phyloP scores from a whole-genome alignment of 2,888 invertebrate species.

The Eupithecia dodoneata region DNA sequence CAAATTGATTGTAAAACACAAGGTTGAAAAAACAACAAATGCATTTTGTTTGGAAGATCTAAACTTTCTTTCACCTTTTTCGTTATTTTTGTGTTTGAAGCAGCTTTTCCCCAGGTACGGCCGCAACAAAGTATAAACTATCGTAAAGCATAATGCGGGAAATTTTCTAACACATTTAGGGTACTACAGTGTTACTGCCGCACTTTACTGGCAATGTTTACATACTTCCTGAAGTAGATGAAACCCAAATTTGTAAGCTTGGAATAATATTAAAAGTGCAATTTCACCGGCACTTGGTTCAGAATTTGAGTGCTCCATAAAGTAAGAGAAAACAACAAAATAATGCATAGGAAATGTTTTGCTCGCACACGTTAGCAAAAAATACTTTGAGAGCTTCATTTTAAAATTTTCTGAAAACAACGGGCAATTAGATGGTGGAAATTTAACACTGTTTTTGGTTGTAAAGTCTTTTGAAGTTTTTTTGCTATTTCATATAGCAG shows the following conservation, averaged over 20 bases:
- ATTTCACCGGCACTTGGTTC: background rate
- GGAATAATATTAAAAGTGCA: background rate
- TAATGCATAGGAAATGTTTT: background rate
- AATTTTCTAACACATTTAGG: background rate
- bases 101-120: background rate
- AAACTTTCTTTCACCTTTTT: background rate
- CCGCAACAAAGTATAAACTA: background rate
- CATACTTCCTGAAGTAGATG: background rate
- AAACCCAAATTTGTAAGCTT: background rate
- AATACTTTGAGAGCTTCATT: slow-evolving; percentile 38
- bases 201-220: slow-evolving; percentile 1
- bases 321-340: background rate
- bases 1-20: background rate
- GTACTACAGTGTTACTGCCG: background rate
- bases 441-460: background rate
- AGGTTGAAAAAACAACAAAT: too few species aligned
- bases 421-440: background rate
- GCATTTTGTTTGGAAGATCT: background rate
- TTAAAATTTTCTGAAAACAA: background rate
- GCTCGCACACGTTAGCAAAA: background rate
- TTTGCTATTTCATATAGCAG: too few species aligned
- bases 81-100: background rate
- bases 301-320: background rate
- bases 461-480: background rate
- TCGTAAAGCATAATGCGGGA: slow-evolving; percentile 42